Evolutionary conservation across 2,888 invertebrate species (phyloP).

Genomic region (Schrankia costaestrigalis): DNA sequence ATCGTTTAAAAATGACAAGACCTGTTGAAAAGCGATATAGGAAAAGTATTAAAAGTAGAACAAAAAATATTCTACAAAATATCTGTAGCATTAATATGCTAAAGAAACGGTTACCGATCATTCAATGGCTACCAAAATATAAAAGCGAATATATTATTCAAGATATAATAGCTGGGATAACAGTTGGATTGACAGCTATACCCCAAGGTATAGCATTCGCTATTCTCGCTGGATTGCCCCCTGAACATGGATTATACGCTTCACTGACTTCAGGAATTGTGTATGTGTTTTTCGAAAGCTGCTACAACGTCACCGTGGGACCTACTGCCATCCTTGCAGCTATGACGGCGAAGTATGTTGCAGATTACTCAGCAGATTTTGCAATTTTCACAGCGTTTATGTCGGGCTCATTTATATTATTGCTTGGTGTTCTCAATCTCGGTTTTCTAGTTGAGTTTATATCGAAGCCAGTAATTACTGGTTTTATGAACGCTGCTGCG

Average conservation of each 20-base stretch:
- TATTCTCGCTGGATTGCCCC: slow-evolving; percentile 85
- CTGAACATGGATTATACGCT: slow-evolving; percentile 92
- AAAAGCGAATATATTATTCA: slow-evolving; percentile 83
- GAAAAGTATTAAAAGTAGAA: slow-evolving; percentile 29
- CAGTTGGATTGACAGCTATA: slow-evolving; percentile 90
- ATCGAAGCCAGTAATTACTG: slow-evolving; percentile 90
- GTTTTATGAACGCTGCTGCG: slow-evolving; percentile 93
- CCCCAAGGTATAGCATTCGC: slow-evolving; percentile 93
- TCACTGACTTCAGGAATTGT: slow-evolving; percentile 94
- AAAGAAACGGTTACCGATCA: slow-evolving; percentile 83
- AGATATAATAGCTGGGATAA: slow-evolving; percentile 92
- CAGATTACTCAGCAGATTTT: slow-evolving; percentile 82
- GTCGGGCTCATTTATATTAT: slow-evolving; percentile 85
- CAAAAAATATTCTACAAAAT: slow-evolving; percentile 44
- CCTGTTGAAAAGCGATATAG: no score
- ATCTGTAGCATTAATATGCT: slow-evolving; percentile 63
- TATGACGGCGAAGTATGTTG: slow-evolving; percentile 86
- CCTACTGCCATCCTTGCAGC: slow-evolving; percentile 95
- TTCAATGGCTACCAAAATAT: slow-evolving; percentile 88
- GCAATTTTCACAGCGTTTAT: slow-evolving; percentile 87
- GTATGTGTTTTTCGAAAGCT: slow-evolving; percentile 93
- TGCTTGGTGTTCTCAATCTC: slow-evolving; percentile 87
- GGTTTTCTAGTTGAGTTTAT: slow-evolving; percentile 92
- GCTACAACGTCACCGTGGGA: slow-evolving; percentile 87
- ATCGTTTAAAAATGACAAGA: no score